Base-by-base conservation (phyloP, 2,888 invertebrate genomes). In the Diloba caeruleocephala region DNA sequence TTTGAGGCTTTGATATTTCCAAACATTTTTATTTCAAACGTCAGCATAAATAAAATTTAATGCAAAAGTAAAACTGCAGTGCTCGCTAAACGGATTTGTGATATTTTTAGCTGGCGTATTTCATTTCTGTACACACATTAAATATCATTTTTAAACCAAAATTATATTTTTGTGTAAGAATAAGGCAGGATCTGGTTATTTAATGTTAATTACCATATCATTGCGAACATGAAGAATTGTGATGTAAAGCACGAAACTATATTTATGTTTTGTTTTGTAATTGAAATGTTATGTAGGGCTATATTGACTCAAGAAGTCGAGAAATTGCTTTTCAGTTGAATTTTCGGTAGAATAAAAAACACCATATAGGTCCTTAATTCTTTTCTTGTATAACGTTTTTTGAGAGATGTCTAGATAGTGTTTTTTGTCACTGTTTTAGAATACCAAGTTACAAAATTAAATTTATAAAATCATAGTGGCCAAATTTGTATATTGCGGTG, bases 401-500 rank as follows among this genome's bases (percentile, higher is more conserved):
- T n/a, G n/a, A n/a, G n/a, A n/a, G n/a, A n/a, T n/a, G n/a, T n/a
- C n/a, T n/a, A n/a, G n/a, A n/a, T n/a, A n/a, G n/a, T n/a, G n/a
- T n/a, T 23, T 19, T n/a, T 13, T 21, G 8, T 25, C 0, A 12
- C 8, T 13, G 12, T 14, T 25, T 33, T 17, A 9, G 29, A 19
- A 32, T 1, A 15, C 3, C 14, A 23, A n/a, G 15, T 25, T 17
- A 10, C 0, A 9, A 26, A 26, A 1, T 41, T 25, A 9, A 17
- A 9, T 36, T 58, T 17, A 9, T 39, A 41, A 32, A 32, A 45
- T 52, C 67, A 60, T 63, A 62, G 72, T 32, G 41, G 71, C 71
- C 67, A 73, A 71, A 57, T 37, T 45, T 65, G 59, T 60, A 69
- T 45, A 62, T 55, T 36, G 57, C 70, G 50, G 63, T 63, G 66